These are phyloP conservation scores for Lasioglossum vierecki DNA, from an alignment of 2,888 invertebrate species.

Conservation along the genomic window DNA sequence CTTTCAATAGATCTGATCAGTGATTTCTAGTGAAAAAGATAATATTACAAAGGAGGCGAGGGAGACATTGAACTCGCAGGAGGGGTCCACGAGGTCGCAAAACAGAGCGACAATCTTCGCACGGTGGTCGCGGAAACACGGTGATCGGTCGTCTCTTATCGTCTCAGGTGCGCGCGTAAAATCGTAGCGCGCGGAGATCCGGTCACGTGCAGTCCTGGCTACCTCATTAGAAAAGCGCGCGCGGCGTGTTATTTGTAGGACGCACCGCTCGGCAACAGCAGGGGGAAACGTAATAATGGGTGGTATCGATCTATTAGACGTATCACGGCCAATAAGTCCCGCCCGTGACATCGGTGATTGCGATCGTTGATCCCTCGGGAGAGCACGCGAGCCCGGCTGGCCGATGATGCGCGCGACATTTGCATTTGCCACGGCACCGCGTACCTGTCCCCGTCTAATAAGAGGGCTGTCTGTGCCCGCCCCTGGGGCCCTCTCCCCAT, in stretches of 20 bases:
- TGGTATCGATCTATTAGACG: conserved; percentile 72
- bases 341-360: conserved; percentile 75
- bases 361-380: conserved; percentile 65
- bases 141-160: not conserved
- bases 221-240: conserved; percentile 64
- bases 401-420: conserved; percentile 60
- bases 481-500: not conserved
- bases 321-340: conserved; percentile 69
- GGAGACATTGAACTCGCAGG: not conserved
- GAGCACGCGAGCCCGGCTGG: conserved; percentile 35
- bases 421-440: conserved; percentile 63
- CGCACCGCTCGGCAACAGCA: conserved; percentile 38
- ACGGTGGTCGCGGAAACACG: conserved; percentile 21
- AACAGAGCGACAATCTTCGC: not conserved
- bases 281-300: conserved; percentile 64
- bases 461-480: not conserved
- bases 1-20: no score
- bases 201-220: conserved; percentile 69
- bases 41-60: no score
- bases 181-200: conserved; percentile 65
- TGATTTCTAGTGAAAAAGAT: no score
- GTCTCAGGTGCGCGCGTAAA: conserved; percentile 42
- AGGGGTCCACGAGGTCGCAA: not conserved
- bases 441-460: conserved; percentile 52
- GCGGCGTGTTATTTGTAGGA: conserved; percentile 70